A percentile compares a stretch with the other conserved stretches of the same genome.
Conservation (phyloP, 1,140 invertebrate species). For the Solenopsis fugax region DNA sequence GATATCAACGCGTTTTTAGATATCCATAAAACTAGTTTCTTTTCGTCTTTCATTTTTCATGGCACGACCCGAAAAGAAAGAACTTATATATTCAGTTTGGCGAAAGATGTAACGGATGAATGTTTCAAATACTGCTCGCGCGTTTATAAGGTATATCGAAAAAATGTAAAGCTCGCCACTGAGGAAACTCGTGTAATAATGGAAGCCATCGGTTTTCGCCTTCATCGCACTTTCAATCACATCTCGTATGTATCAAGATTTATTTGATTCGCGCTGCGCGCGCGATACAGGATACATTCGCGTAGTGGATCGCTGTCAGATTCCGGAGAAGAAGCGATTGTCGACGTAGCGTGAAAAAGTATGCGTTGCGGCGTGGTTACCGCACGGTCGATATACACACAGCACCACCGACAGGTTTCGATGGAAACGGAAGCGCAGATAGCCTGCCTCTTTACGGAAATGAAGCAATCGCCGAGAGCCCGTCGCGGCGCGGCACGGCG, state of each 20-base stretch:
- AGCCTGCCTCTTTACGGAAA: constrained; percentile 76
- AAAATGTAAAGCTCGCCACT: not conserved
- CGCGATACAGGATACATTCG: constrained; percentile 21
- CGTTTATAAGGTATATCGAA: too few relatives aligned
- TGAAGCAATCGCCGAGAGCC: constrained; percentile 74
- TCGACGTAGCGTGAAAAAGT: constrained; percentile 50
- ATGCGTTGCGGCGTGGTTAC: not conserved
- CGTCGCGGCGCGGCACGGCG: not conserved
- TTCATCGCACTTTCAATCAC: not conserved
- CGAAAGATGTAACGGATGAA: not conserved
- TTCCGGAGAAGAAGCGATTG: constrained; percentile 64
- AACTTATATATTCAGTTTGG: not conserved
- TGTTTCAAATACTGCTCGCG: not conserved
- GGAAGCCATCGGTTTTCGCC: constrained; percentile 1
- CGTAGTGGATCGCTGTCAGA: constrained; percentile 53
- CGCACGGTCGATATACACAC: constrained; percentile 55
- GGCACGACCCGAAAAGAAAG: not conserved
- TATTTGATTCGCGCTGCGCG: not conserved
- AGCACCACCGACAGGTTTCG: constrained; percentile 30
- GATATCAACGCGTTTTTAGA: constrained; percentile 25
- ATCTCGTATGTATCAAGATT: not conserved
- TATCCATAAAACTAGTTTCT: not conserved
- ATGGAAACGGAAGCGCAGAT: constrained; percentile 73
- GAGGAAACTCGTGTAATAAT: not conserved
- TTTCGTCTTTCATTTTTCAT: not conserved